These are phyloP conservation scores for Oreochromis tanganicae DNA, from an alignment of 2,113 vertebrate genomes.

Conservation along the genomic window DNA sequence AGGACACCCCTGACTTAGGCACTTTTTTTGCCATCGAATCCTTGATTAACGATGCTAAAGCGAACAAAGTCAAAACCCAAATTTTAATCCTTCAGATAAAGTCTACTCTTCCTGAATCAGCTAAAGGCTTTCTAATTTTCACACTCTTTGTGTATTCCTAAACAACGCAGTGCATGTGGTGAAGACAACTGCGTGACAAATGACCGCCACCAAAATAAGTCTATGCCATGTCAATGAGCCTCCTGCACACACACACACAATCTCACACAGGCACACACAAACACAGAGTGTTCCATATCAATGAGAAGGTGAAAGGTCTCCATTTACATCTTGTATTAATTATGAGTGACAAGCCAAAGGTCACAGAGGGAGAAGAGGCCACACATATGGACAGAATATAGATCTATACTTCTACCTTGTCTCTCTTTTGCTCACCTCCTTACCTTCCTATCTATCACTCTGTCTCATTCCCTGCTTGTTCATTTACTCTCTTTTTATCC, in stretches of 20 bases:
- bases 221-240: slow-evolving; percentile 66
- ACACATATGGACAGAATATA: slow-evolving; percentile 68
- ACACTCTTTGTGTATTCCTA: slow-evolving; percentile 29
- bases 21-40: background rate
- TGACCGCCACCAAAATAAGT: slow-evolving; percentile 55
- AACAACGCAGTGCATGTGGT: background rate
- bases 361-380: slow-evolving; percentile 62
- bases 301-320: slow-evolving; percentile 78
- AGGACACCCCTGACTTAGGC: background rate
- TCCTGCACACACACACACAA: slow-evolving; percentile 12
- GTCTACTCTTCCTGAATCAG: background rate
- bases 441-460: slow-evolving; percentile 43
- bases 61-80: background rate
- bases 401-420: slow-evolving; percentile 59
- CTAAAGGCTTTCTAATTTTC: background rate
- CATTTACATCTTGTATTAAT: slow-evolving; percentile 79
- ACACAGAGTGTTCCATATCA: slow-evolving; percentile 69
- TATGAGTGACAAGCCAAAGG: slow-evolving; percentile 78
- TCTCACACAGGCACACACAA: slow-evolving; percentile 44
- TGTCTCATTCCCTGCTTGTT: slow-evolving; percentile 4
- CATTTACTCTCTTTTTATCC: background rate
- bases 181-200: slow-evolving; percentile 61
- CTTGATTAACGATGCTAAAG: background rate
- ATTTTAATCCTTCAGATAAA: background rate
- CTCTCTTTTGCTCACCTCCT: background rate